A percentile compares a stretch with the other conserved stretches of the same genome.
Evolutionary conservation across 2,113 vertebrate species (phyloP).

Genomic region (Macrotis lagotis): DNA sequence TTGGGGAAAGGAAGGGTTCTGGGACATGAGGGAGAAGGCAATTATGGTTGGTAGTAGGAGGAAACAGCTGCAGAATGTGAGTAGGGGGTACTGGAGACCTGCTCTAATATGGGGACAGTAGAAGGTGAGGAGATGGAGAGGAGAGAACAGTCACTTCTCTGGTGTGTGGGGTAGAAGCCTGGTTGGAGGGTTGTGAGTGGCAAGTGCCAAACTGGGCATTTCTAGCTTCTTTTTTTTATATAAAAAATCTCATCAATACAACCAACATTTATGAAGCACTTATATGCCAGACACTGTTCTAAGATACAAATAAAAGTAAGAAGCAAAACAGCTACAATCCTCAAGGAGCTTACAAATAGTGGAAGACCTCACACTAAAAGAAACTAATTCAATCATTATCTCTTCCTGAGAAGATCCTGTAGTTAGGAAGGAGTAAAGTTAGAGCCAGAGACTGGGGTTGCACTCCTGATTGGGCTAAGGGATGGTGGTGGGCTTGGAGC

Average conservation of each 20-base stretch:
- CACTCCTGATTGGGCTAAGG: not conserved
- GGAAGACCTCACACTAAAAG: not conserved
- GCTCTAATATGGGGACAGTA: not conserved
- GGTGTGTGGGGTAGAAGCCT: not conserved
- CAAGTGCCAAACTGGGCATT: not conserved
- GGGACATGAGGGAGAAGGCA: not conserved
- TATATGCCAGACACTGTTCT: not conserved
- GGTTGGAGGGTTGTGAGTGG: not conserved
- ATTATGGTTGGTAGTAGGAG: not conserved
- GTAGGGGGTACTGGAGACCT: not conserved
- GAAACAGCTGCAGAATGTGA: not conserved
- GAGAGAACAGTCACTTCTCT: constrained; percentile 23
- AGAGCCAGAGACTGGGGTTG: not conserved
- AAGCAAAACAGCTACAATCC: not conserved
- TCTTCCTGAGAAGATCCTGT: not conserved
- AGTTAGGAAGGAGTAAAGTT: not conserved
- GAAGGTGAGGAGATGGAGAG: constrained; percentile 5
- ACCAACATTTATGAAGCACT: not conserved
- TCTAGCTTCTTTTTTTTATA: not conserved
- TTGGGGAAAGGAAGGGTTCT: not conserved
- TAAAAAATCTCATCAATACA: not conserved
- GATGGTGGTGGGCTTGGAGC: not conserved
- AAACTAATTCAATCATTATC: not conserved
- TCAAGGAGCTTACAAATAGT: not conserved
- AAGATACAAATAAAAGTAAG: not conserved